A percentile compares a stretch with the other conserved stretches of the same genome.
These are phyloP conservation scores for Anguilla obscura DNA, from an alignment of 2,797 vertebrate species.

Conservation along the genomic window DNA sequence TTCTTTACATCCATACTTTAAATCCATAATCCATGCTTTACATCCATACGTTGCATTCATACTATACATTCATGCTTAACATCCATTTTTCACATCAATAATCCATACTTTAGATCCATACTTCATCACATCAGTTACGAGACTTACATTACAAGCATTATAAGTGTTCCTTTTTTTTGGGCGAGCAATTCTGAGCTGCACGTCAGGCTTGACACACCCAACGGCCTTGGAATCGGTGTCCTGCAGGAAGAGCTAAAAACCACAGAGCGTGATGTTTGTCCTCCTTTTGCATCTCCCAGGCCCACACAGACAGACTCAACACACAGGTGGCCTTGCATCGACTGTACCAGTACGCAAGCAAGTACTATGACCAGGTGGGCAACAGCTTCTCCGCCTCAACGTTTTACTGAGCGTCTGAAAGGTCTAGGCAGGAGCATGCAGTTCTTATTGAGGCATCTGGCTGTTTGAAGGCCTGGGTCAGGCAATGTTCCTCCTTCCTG, in stretches of 20 bases:
- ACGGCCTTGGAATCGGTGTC: not conserved
- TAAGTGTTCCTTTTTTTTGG: not conserved
- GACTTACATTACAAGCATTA: too few relatives aligned
- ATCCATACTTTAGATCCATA: too few relatives aligned
- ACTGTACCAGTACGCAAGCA: constrained; percentile 96
- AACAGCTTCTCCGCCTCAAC: not conserved
- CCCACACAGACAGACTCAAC: constrained; percentile 93
- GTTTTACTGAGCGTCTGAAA: not conserved
- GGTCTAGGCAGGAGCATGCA: not conserved
- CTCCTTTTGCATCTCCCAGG: constrained; percentile 63
- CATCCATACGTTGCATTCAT: not conserved
- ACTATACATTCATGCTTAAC: not conserved
- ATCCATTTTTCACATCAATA: too few relatives aligned
- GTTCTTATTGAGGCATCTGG: not conserved
- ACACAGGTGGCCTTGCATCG: constrained; percentile 92
- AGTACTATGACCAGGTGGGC: constrained; percentile 95
- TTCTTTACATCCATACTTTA: not conserved
- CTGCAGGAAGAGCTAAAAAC: not conserved
- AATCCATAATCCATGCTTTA: not conserved
- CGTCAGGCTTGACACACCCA: not conserved
- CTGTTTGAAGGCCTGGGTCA: not conserved
- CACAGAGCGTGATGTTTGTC: not conserved
- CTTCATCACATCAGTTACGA: too few relatives aligned
- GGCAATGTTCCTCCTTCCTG: not conserved
- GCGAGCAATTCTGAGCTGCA: not conserved